Conservation (phyloP, 2,797 vertebrate species). For the Cetoscarus ocellatus region DNA sequence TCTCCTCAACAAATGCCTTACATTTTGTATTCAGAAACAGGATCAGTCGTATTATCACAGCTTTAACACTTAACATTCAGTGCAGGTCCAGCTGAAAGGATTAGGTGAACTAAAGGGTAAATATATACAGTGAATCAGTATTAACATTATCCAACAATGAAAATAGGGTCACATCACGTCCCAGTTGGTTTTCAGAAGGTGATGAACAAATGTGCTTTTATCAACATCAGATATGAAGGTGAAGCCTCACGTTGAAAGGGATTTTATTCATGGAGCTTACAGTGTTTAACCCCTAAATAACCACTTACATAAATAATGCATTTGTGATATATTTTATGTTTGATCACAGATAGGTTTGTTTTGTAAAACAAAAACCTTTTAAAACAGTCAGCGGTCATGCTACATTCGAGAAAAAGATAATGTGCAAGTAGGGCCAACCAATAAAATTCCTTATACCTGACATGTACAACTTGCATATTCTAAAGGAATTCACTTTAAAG, state of each 20-base stretch:
- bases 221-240: conserved; percentile 50
- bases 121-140: conserved; percentile 58
- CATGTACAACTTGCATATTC: too few relatives aligned
- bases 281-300: conserved; percentile 17
- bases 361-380: background rate
- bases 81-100: conserved; percentile 31
- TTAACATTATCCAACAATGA: conserved; percentile 57
- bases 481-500: too few relatives aligned
- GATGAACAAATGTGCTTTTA: conserved; percentile 39
- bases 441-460: too few relatives aligned
- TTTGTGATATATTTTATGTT: background rate
- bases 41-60: conserved; percentile 30
- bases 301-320: conserved; percentile 9
- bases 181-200: conserved; percentile 33
- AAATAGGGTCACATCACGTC: conserved; percentile 37
- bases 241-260: conserved; percentile 23
- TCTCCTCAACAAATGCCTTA: conserved; percentile 2
- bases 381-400: too few relatives aligned
- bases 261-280: conserved; percentile 35
- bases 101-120: conserved; percentile 58
- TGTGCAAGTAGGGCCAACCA: too few relatives aligned
- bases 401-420: too few relatives aligned
- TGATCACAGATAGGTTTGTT: background rate
- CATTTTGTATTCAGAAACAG: conserved; percentile 21
- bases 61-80: conserved; percentile 45